phyloP scores from a whole-genome alignment of 1,140 invertebrate species.

The Magallana gigas region DNA sequence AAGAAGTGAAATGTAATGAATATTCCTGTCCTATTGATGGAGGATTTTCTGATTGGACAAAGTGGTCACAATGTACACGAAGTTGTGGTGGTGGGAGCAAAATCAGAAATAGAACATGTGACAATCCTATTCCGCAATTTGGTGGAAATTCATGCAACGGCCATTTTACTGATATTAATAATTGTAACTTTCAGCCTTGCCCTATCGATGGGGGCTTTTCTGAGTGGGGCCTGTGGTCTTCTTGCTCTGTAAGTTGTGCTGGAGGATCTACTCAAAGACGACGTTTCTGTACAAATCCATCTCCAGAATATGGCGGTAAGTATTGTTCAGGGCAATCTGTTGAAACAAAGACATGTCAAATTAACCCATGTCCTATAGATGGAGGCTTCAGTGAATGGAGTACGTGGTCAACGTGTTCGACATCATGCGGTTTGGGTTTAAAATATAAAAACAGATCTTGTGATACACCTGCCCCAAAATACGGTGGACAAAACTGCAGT shows the following conservation, averaged over 20 bases:
- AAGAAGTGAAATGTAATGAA: slow-evolving; percentile 56
- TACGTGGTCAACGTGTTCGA: not conserved
- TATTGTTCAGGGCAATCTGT: not conserved
- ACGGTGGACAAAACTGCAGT: slow-evolving; percentile 22
- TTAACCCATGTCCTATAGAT: slow-evolving; percentile 12
- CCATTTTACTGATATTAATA: not conserved
- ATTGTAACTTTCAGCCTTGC: not conserved
- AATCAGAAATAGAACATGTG: slow-evolving; percentile 62
- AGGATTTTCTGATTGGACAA: slow-evolving; percentile 67
- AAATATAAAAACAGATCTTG: not conserved
- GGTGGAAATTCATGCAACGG: not conserved
- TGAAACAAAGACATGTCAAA: slow-evolving; percentile 33
- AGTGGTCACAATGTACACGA: slow-evolving; percentile 65
- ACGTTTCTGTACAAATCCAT: not conserved
- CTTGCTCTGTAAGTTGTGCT: slow-evolving; percentile 3
- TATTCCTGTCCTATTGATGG: slow-evolving; percentile 61
- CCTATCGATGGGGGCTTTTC: slow-evolving; percentile 21
- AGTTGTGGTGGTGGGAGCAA: slow-evolving; percentile 67
- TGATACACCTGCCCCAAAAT: not conserved
- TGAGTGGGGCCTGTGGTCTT: slow-evolving; percentile 6
- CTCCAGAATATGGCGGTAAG: slow-evolving; percentile 17
- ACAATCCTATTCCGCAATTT: not conserved
- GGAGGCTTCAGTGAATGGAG: slow-evolving; percentile 25
- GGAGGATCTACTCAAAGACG: not conserved
- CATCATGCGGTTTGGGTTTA: not conserved